phyloP scores from a whole-genome alignment of 2,113 vertebrate genomes.

The Nettapus auritus region DNA sequence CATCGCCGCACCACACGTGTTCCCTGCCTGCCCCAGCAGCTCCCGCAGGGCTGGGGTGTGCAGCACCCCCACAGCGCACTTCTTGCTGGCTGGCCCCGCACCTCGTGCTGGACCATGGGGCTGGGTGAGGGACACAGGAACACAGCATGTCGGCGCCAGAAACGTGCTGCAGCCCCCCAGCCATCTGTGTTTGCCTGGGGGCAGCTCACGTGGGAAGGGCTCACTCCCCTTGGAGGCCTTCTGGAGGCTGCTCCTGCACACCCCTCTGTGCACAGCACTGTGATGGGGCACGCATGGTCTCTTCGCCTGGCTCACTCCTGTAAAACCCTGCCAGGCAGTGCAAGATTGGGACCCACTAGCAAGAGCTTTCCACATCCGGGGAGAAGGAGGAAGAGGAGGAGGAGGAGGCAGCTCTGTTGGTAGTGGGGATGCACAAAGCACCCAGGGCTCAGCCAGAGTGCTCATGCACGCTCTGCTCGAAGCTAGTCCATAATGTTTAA shows the following conservation, averaged over 20 bases:
- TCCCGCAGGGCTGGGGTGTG: neutral
- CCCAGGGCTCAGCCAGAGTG: neutral
- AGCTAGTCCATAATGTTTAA: constrained; percentile 31
- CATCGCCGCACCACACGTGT: fast-evolving
- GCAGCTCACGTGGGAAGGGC: neutral
- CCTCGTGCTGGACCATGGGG: fast-evolving
- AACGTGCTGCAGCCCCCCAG: neutral
- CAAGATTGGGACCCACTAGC: neutral
- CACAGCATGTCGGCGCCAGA: neutral
- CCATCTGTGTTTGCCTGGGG: neutral
- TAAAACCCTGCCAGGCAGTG: neutral
- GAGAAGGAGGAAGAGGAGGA: neutral
- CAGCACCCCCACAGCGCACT: fast-evolving
- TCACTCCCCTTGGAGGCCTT: neutral
- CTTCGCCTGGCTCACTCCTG: fast-evolving
- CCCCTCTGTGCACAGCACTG: fast-evolving
- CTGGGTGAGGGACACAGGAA: fast-evolving
- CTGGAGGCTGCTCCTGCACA: neutral
- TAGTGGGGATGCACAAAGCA: neutral
- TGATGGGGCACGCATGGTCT: fast-evolving
- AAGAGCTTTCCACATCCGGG: neutral
- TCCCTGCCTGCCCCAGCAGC: fast-evolving
- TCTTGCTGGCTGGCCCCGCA: neutral
- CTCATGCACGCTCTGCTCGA: neutral
- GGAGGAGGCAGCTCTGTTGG: neutral